Evolutionary conservation across 1,140 invertebrate species (phyloP).

Genomic region (Ganaspis sp.): DNA sequence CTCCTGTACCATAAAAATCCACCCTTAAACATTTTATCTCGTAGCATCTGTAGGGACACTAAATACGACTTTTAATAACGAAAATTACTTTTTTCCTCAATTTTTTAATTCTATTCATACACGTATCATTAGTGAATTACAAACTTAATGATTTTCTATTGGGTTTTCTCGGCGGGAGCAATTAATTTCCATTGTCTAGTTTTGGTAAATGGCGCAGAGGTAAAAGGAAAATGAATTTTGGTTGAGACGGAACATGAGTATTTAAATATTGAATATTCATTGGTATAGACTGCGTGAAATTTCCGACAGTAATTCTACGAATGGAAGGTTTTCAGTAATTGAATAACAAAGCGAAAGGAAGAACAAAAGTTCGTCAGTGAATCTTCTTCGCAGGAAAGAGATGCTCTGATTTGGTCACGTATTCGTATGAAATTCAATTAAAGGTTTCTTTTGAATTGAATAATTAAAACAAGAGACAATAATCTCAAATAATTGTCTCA

Average conservation of each 20-base stretch:
- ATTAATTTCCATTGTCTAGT: too few species aligned
- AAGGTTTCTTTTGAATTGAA: neutral
- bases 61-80: neutral
- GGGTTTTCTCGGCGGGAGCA: too few species aligned
- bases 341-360: neutral
- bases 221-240: neutral
- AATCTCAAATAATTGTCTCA: neutral
- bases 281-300: neutral
- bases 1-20: neutral
- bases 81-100: neutral
- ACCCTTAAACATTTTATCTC: neutral
- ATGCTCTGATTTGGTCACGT: neutral
- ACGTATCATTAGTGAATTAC: too few species aligned
- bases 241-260: neutral
- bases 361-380: neutral
- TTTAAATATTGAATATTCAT: constrained; percentile 15
- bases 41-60: constrained; percentile 7
- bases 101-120: too few species aligned
- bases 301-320: neutral
- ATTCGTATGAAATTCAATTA: neutral
- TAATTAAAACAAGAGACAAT: neutral
- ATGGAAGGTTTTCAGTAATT: neutral
- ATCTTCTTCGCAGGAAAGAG: neutral
- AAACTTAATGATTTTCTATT: too few species aligned
- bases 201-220: neutral